Evolutionary conservation across 2,797 vertebrate genomes (phyloP).

Genomic region (Gila robusta): DNA sequence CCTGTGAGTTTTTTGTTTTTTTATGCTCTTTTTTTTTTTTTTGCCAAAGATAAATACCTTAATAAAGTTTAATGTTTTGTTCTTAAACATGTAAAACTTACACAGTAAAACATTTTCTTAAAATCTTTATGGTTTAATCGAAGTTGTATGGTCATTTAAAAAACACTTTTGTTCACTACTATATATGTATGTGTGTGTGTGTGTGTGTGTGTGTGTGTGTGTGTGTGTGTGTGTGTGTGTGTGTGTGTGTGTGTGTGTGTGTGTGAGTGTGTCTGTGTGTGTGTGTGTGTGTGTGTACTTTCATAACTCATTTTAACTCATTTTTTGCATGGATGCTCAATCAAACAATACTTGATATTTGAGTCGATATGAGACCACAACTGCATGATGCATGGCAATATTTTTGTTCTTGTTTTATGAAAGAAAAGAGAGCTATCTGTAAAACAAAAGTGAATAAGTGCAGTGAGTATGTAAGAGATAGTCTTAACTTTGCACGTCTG

Average conservation of each 20-base stretch:
- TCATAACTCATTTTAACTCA: background rate
- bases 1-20: no score
- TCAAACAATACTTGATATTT: background rate
- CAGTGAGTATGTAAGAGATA: conserved; percentile 4
- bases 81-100: no score
- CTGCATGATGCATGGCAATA: background rate
- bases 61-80: no score
- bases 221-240: no score
- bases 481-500: background rate
- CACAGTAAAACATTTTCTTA: background rate
- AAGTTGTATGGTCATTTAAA: background rate
- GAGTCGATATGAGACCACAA: background rate
- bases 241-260: background rate
- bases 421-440: background rate
- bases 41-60: no score
- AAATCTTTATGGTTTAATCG: background rate
- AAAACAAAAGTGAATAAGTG: background rate
- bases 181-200: no score
- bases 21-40: no score
- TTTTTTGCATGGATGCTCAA: background rate
- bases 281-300: background rate
- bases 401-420: background rate
- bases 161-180: background rate
- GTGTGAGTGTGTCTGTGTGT: no score
- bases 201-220: background rate